These are phyloP conservation scores for Nymphicus hollandicus DNA, from an alignment of 2,113 vertebrate species.

Conservation along the genomic window DNA sequence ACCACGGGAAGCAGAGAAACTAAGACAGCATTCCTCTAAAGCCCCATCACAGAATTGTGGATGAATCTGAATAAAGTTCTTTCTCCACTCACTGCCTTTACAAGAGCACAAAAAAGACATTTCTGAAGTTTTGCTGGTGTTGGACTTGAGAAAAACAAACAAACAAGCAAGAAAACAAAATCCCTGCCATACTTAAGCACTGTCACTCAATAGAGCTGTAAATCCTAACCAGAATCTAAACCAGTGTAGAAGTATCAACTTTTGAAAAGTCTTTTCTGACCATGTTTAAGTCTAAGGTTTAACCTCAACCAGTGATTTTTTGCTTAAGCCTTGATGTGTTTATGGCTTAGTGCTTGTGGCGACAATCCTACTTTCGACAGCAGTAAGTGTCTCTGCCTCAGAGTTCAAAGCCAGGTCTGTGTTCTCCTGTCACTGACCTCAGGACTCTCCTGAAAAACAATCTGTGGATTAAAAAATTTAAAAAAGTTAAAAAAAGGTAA, in stretches of 20 bases:
- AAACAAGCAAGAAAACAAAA: not conserved
- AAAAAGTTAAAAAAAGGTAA: fast-evolving
- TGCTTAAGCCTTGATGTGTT: not conserved
- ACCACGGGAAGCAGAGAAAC: not conserved
- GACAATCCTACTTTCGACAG: not conserved
- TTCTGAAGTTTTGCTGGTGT: not conserved
- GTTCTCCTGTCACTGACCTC: not conserved
- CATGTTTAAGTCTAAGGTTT: not conserved
- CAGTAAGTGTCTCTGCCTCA: not conserved
- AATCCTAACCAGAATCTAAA: not conserved
- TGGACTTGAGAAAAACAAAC: not conserved
- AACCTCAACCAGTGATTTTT: not conserved
- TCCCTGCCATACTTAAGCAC: not conserved
- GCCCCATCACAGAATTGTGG: not conserved
- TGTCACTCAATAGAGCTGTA: not conserved
- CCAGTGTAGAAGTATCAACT: not conserved
- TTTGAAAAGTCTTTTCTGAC: not conserved
- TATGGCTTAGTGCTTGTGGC: not conserved
- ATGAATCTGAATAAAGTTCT: not conserved
- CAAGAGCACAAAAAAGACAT: not conserved
- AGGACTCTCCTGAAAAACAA: not conserved
- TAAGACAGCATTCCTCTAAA: not conserved
- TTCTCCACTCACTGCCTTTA: not conserved
- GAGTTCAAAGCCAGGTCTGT: not conserved
- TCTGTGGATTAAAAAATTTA: not conserved